phyloP scores from a whole-genome alignment of 2,797 vertebrate genomes.

The Oreonectes daqikongensis region DNA sequence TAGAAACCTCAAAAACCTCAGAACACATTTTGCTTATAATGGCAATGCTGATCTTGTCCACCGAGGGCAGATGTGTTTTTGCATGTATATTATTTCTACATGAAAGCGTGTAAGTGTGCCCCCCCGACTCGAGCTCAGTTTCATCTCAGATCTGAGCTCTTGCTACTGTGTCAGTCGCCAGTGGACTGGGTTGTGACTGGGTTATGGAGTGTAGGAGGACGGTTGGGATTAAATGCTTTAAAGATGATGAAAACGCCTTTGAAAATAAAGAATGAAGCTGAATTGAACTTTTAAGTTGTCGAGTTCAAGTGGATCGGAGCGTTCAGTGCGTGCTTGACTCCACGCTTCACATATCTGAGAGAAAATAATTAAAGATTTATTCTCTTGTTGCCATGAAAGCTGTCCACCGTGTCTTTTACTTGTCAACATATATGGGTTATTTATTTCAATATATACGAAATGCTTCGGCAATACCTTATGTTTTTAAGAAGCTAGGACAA shows the following conservation, averaged over 20 bases:
- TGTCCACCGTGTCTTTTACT: neutral
- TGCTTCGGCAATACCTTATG: no score
- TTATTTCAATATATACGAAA: no score
- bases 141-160: conserved; percentile 28
- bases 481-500: no score
- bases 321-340: conserved; percentile 1
- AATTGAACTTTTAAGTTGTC: conserved; percentile 21
- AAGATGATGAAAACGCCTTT: conserved; percentile 43
- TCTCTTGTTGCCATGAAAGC: neutral
- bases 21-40: neutral
- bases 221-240: conserved; percentile 41
- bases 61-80: neutral
- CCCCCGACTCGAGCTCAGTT: conserved; percentile 7
- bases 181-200: conserved; percentile 29
- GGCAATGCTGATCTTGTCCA: neutral
- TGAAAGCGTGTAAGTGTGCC: neutral
- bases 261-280: conserved; percentile 39
- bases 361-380: conserved; percentile 18
- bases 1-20: no score
- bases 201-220: conserved; percentile 26
- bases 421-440: neutral
- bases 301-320: conserved; percentile 30
- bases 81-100: neutral
- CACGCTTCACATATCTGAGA: conserved; percentile 4
- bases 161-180: conserved; percentile 3